Conservation (phyloP, 2,888 invertebrate species). For the Lasius fuliginosus region DNA sequence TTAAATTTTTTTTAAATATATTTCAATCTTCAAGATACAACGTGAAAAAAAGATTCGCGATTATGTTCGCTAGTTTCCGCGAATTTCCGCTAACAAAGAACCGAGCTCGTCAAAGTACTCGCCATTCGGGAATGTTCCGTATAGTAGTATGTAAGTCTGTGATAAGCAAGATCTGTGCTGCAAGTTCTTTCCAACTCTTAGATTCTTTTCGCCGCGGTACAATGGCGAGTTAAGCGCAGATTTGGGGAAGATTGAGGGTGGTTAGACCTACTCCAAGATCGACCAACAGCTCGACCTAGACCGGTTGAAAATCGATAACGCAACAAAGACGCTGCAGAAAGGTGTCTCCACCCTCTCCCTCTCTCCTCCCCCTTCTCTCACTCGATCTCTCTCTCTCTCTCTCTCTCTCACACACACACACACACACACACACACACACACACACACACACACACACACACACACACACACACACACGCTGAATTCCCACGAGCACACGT, state of each 20-base stretch:
- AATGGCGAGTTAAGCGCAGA: slow-evolving; percentile 53
- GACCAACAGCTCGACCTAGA: slow-evolving; percentile 47
- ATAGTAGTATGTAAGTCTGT: slow-evolving; percentile 46
- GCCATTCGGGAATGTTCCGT: slow-evolving; percentile 23
- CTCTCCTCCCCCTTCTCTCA: background rate
- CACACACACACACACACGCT: background rate
- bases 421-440: too few species aligned
- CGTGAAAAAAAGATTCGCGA: background rate
- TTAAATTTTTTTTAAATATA: background rate
- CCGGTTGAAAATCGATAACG: slow-evolving; percentile 44
- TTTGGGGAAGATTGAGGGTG: slow-evolving; percentile 52
- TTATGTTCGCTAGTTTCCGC: background rate
- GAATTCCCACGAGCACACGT: slow-evolving; percentile 18
- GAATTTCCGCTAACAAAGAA: slow-evolving; percentile 9
- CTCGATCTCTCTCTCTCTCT: background rate
- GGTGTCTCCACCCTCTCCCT: background rate
- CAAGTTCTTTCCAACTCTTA: slow-evolving; percentile 34
- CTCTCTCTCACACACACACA: too few species aligned
- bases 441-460: too few species aligned
- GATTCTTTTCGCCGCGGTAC: slow-evolving; percentile 47
- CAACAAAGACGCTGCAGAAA: slow-evolving; percentile 15
- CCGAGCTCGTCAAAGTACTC: slow-evolving; percentile 7
- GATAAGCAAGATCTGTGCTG: slow-evolving; percentile 44
- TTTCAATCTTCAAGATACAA: background rate
- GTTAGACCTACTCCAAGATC: slow-evolving; percentile 50